A percentile compares a stretch with the other conserved stretches of the same genome.
Conservation (phyloP, 2,888 invertebrate genomes). For the Tigriopus californicus region DNA sequence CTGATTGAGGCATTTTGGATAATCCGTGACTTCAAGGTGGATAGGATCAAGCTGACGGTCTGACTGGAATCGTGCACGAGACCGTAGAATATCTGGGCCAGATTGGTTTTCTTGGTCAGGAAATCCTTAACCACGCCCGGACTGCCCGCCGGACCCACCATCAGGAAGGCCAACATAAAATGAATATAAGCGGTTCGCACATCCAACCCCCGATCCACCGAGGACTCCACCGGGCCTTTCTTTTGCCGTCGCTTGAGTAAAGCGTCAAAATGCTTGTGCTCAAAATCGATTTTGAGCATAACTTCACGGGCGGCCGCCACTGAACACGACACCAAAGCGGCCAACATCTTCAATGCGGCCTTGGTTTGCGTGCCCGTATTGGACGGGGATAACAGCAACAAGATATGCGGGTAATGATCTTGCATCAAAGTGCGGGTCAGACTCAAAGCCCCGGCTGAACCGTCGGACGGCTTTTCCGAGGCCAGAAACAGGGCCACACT, state of each 20-base stretch:
- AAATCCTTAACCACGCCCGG: background rate
- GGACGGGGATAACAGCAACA: background rate
- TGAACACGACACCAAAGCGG: conserved; percentile 2
- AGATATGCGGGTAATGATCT: conserved; percentile 6
- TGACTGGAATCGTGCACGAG: background rate
- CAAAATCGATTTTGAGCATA: conserved; percentile 7
- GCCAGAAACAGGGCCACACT: too few species aligned
- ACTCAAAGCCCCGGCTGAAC: background rate
- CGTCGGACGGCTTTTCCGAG: too few species aligned
- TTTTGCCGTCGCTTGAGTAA: background rate
- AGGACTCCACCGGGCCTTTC: background rate
- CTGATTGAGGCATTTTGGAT: background rate
- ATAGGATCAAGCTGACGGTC: background rate
- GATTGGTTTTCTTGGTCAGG: background rate
- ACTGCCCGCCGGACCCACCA: background rate
- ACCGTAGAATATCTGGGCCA: background rate
- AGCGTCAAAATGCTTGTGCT: conserved; percentile 6
- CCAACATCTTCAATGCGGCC: background rate
- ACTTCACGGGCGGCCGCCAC: background rate
- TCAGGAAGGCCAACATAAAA: conserved; percentile 6
- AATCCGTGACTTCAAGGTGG: background rate
- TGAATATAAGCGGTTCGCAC: background rate
- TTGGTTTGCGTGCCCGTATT: background rate
- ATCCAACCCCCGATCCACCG: background rate
- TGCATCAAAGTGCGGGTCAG: background rate